These are phyloP conservation scores for Pecten maximus DNA, from an alignment of 2,888 invertebrate species.

Conservation along the genomic window DNA sequence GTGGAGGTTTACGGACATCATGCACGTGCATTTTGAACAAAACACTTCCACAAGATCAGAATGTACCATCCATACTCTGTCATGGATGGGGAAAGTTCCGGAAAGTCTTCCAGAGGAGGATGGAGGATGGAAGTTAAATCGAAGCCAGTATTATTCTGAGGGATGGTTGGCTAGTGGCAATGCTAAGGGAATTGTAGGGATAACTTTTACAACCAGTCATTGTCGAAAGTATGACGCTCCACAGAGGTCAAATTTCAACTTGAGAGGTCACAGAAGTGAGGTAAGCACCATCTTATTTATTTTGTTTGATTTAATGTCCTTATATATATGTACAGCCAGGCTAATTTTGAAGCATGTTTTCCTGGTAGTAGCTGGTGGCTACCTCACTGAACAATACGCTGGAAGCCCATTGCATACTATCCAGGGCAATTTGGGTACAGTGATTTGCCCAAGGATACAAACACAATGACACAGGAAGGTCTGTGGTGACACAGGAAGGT, in stretches of 20 bases:
- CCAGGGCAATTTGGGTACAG: too few species aligned
- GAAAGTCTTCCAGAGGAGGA: conserved; percentile 96
- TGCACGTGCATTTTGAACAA: conserved; percentile 98
- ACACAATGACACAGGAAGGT: too few species aligned
- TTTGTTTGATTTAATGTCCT: too few species aligned
- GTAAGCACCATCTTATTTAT: conserved; percentile 84
- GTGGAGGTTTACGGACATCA: conserved; percentile 79
- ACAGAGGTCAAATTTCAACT: conserved; percentile 96
- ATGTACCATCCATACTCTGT: conserved; percentile 95
- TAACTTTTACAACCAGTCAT: conserved; percentile 97
- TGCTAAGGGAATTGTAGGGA: conserved; percentile 94
- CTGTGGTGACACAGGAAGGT: too few species aligned
- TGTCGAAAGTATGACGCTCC: conserved; percentile 91
- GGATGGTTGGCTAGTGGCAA: conserved; percentile 99
- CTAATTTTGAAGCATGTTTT: too few species aligned
- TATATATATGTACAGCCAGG: too few species aligned
- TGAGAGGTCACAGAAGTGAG: conserved; percentile 97
- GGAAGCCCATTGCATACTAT: too few species aligned
- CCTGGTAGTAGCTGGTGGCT: too few species aligned
- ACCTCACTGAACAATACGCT: too few species aligned
- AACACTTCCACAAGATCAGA: conserved; percentile 96
- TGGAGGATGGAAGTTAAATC: conserved; percentile 94
- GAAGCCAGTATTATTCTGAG: conserved; percentile 97
- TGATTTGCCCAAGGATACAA: too few species aligned
- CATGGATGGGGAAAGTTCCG: conserved; percentile 99